Base-by-base conservation (phyloP, 2,113 vertebrate genomes). In the Dasyprocta punctata region DNA sequence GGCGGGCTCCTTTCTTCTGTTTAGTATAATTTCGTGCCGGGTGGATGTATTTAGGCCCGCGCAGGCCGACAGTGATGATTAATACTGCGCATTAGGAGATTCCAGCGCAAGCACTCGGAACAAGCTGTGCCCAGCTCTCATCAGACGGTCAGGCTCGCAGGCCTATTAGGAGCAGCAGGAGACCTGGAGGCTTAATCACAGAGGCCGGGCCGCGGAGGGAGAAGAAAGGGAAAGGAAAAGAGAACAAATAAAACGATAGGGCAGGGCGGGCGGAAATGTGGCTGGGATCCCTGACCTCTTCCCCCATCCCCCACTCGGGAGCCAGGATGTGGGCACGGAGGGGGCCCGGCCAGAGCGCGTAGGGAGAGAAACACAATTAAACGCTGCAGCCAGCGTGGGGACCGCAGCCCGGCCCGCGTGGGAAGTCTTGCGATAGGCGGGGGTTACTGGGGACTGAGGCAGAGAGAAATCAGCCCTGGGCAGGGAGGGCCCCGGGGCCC, bases 71-170 rank as follows among this genome's bases (percentile, higher is more conserved):
- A 99, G 99, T 98, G 98, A 99, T 99, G 99, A 99, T 99, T 99
- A 99, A 99, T 99, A 98, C 98, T 56, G 97, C 98, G 98, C 99
- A 99, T 99, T 99, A 99, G 98, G 99, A 98, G 99, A 99, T 99
- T 99, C 99, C 99, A 98, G 98, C 95, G 98, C 98, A 98, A 98
- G 98, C 97, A 97, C 97, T 98, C 98, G 97, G 97, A 94, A 94
- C 98, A 98, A 98, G 99, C 99, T 98, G 98, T 96, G 98, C 98
- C 90, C 98, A 97, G 98, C 98, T 98, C 98, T 98, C 98, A 98
- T 99, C 98, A 98, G 98, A 98, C 98, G 98, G 98, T 98, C 98
- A 97, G 94, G 98, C 96, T 98, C 89, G 95, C 98, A 96, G 98
- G 98, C 98, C 98, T 98, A 98, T 98, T 99, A 99, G 98, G 98